These are phyloP conservation scores for Sycophila texana DNA, from an alignment of 2,888 invertebrate species.

Conservation along the genomic window DNA sequence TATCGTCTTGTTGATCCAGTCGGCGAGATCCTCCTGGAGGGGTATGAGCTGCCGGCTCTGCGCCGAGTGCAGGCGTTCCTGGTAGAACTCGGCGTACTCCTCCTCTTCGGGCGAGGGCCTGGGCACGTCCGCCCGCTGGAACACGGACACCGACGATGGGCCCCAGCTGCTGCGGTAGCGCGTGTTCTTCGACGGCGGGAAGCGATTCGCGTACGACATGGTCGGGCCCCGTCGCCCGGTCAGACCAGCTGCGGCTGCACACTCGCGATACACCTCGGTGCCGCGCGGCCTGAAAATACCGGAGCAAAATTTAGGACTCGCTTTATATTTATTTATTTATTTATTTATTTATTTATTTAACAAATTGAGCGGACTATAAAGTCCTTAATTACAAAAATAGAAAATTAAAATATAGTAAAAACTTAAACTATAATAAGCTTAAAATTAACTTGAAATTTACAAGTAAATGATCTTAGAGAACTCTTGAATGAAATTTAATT, in stretches of 20 bases:
- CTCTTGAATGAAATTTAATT: no score
- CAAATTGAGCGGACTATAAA: no score
- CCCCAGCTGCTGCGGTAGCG: conserved; percentile 80
- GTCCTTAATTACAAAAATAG: no score
- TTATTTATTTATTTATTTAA: no score
- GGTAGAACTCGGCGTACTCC: conserved; percentile 81
- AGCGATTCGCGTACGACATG: conserved; percentile 74
- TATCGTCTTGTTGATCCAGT: conserved; percentile 91
- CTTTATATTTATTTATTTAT: no score
- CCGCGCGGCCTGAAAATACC: no score
- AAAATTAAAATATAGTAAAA: no score
- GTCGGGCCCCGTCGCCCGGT: conserved; percentile 1
- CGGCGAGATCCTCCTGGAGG: conserved; percentile 90
- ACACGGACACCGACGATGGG: conserved; percentile 78
- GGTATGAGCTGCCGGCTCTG: conserved; percentile 89
- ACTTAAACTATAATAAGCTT: no score
- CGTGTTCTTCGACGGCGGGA: conserved; percentile 72
- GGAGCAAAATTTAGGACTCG: no score
- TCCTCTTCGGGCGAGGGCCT: conserved; percentile 77
- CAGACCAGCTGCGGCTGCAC: conserved; percentile 16
- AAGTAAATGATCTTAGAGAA: no score
- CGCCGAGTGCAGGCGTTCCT: conserved; percentile 84
- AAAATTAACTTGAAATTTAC: no score
- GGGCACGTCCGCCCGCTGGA: conserved; percentile 70
- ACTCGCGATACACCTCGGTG: background rate